Evolutionary conservation across 2,113 vertebrate genomes (phyloP).

Genomic region (Chrysochloris asiatica): DNA sequence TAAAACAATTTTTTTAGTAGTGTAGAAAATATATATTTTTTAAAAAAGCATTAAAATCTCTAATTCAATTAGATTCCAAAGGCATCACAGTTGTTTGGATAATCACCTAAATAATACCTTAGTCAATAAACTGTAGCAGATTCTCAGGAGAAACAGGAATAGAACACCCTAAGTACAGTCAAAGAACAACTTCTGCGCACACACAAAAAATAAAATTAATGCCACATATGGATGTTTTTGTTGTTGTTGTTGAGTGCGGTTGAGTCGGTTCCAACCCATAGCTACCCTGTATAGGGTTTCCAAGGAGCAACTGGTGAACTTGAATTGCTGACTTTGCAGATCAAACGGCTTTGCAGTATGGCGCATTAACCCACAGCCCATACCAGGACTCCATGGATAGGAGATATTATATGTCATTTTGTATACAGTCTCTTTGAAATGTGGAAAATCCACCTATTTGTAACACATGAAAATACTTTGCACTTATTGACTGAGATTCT

Average conservation of each 20-base stretch:
- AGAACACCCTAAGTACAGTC: not conserved
- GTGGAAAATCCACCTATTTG: not conserved
- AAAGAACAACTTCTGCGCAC: not conserved
- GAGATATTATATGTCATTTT: not conserved
- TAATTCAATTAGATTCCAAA: constrained; percentile 8
- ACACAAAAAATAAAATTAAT: constrained; percentile 14
- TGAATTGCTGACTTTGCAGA: no score
- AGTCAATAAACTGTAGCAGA: not conserved
- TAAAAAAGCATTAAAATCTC: not conserved
- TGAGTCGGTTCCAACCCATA: no score
- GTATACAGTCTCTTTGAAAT: not conserved
- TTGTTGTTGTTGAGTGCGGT: no score
- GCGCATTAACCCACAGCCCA: no score
- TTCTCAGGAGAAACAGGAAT: not conserved
- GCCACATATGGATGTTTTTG: not conserved
- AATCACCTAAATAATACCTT: not conserved
- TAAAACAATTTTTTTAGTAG: not conserved
- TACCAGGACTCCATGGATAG: no score
- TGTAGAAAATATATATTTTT: not conserved
- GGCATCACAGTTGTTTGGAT: not conserved
- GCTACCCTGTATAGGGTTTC: no score
- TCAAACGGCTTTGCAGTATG: no score
- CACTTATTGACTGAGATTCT: constrained; percentile 16
- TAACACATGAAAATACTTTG: not conserved
- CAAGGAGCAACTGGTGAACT: no score